Evolutionary conservation across 2,113 vertebrate species (phyloP).

Genomic region (Actenoides lindsayi): DNA sequence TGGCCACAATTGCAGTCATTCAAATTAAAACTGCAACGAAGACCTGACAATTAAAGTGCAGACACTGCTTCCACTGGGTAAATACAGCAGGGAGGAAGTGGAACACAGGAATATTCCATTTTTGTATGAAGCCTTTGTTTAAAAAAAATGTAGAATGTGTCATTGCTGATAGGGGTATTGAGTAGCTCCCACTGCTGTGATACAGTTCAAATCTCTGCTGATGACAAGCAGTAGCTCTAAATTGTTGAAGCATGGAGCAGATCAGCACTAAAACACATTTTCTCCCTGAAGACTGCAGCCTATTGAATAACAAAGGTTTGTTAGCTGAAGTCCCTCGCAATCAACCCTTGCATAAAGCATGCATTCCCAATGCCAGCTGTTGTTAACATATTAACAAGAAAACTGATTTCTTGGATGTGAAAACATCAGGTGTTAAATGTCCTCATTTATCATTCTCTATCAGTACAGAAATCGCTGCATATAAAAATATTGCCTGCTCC

Average conservation of each 20-base stretch:
- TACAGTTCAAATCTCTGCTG: conserved; percentile 2
- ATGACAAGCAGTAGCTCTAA: not conserved
- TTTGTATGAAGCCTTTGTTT: conserved; percentile 17
- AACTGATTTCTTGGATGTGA: not conserved
- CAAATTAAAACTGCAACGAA: not conserved
- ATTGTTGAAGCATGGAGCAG: not conserved
- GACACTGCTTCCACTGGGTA: not conserved
- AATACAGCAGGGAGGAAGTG: not conserved
- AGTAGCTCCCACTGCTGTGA: not conserved
- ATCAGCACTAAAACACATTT: conserved; percentile 1
- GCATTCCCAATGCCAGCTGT: not conserved
- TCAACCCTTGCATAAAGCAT: not conserved
- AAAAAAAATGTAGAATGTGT: conserved; percentile 2
- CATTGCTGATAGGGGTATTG: not conserved
- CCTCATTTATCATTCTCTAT: not conserved
- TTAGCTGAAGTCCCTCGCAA: not conserved
- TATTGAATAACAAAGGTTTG: not conserved
- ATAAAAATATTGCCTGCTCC: not conserved
- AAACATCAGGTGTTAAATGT: not conserved
- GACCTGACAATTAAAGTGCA: not conserved
- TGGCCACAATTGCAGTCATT: not conserved
- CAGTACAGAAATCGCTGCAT: not conserved
- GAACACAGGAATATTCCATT: not conserved
- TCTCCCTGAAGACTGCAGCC: not conserved
- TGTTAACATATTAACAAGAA: conserved; percentile 12